phyloP scores from a whole-genome alignment of 2,113 vertebrate species.

The Pionites leucogaster region DNA sequence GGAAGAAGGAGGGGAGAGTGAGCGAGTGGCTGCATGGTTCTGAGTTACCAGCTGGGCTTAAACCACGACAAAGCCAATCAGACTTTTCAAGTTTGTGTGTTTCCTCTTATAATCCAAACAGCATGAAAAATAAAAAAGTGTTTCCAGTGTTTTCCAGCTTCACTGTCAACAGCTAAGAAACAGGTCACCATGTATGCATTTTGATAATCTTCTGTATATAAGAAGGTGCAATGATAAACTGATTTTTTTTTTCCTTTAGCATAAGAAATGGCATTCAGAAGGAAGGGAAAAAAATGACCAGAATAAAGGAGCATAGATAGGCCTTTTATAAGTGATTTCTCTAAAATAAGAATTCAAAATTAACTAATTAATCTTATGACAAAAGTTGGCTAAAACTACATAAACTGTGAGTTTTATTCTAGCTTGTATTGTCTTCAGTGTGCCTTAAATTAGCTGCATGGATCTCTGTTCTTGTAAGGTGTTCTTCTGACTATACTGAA shows the following conservation, averaged over 20 bases:
- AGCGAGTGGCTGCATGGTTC: too few species aligned
- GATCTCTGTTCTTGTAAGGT: background rate
- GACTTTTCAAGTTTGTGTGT: background rate
- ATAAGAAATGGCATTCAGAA: background rate
- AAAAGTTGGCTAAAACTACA: background rate
- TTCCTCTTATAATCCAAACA: background rate
- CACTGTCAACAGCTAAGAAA: background rate
- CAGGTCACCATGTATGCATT: background rate
- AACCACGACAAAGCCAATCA: background rate
- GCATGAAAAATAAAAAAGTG: background rate
- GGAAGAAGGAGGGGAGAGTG: too few species aligned
- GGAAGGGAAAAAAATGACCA: background rate
- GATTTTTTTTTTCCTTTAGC: background rate
- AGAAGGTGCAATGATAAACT: background rate
- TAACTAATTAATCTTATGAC: background rate
- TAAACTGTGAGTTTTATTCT: background rate
- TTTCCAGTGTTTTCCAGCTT: background rate
- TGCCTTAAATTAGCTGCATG: background rate
- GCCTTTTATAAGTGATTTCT: background rate
- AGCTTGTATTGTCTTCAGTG: background rate
- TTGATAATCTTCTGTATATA: background rate
- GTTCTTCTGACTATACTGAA: background rate
- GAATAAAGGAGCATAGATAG: background rate
- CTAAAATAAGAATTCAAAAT: background rate
- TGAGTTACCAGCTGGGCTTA: too few species aligned